Base-by-base conservation (phyloP, 2,888 invertebrate genomes). In the Drepanosiphum platanoidis region DNA sequence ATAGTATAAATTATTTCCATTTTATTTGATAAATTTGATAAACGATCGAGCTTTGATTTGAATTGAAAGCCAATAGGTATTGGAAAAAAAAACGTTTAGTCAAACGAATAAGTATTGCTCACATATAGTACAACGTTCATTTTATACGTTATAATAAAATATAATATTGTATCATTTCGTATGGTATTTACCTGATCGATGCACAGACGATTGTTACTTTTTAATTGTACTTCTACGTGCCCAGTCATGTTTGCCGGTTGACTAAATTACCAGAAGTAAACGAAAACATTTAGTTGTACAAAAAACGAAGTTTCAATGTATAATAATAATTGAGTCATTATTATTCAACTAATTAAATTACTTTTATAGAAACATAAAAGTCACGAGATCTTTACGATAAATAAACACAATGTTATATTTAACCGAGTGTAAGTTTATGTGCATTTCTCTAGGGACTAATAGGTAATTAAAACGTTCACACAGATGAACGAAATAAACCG, bases 171-270 rank as follows among this genome's bases (percentile, higher is more conserved):
- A n/a, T n/a, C n/a, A n/a, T n/a, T n/a, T n/a, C n/a, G n/a, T n/a
- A n/a, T 22, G 52, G 52, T 66, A n/a, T n/a, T n/a, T n/a, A 81
- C 81, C 81, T 81, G 81, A 30, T 81, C 71, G 36, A 58, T 58
- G 71, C 81, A 81, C 22, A 22, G 39, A 58, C 30, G 30, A 39
- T 39, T 81, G 13, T 61, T 30, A 39, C 30, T 39, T 71, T 81
- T 81, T 22, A 81, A 64, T 39, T 64, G 39, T 39, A 22, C 71
- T 71, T 71, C 71, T 30, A 22, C 13, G 58, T 39, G 58, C 22
- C 13, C 71, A 30, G 36, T 32, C 81, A 81, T 81, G 81, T 70
- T 71, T 70, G 8, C 30, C 22, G 58, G 71, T 58, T 52, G 71
- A 71, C 71, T n/a, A 71, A 39, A 58, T 71, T 22, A 4, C 32